phyloP scores from a whole-genome alignment of 2,888 invertebrate species.

The Mystacides longicornis region DNA sequence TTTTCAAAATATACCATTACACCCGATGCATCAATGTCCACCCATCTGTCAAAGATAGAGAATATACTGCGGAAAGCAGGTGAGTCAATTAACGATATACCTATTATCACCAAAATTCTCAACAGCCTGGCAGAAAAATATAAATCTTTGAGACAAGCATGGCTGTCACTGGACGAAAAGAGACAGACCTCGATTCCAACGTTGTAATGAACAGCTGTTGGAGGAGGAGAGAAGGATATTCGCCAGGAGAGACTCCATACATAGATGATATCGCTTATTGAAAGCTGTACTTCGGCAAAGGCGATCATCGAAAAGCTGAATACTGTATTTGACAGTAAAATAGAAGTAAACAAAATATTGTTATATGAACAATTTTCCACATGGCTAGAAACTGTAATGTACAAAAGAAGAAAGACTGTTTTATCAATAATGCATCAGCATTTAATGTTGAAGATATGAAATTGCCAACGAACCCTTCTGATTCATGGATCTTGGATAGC shows the following conservation, averaged over 20 bases:
- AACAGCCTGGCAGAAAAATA: not conserved
- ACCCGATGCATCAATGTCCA: too few relatives aligned
- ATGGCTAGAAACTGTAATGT: not conserved
- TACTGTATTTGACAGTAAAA: not conserved
- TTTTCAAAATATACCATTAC: too few relatives aligned
- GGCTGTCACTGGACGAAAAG: too few relatives aligned
- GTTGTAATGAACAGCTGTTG: not conserved
- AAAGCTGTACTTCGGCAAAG: not conserved
- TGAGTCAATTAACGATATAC: not conserved
- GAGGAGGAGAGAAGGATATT: not conserved
- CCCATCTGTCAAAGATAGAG: not conserved
- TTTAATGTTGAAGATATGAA: not conserved
- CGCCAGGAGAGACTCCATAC: not conserved
- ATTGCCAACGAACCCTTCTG: not conserved
- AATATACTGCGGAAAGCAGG: not conserved
- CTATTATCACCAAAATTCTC: not conserved
- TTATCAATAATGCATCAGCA: not conserved
- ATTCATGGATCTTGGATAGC: slow-evolving; percentile 5
- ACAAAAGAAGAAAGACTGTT: not conserved
- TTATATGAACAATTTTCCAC: not conserved
- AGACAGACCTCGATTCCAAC: not conserved
- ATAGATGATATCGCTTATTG: not conserved
- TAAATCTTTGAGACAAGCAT: not conserved
- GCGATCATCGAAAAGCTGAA: too few relatives aligned
- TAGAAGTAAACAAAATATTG: not conserved